Evolutionary conservation across 2,888 invertebrate genomes (phyloP).

Genomic region (Selenia dentaria): DNA sequence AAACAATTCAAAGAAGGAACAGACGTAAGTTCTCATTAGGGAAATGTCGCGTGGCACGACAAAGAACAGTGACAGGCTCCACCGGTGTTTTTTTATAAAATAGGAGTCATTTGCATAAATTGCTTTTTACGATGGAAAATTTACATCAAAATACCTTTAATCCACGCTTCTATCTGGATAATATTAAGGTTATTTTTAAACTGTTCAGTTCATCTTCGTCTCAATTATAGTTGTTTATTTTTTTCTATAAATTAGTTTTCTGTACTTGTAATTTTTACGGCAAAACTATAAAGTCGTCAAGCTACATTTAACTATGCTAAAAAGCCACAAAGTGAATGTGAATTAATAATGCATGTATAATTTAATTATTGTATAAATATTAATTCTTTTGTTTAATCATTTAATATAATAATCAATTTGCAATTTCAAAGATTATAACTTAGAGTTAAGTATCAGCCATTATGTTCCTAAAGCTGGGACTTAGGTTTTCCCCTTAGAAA

Average conservation of each 20-base stretch:
- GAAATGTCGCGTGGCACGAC: constrained; percentile 27
- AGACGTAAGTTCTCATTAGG: constrained; percentile 24
- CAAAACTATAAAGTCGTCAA: no score
- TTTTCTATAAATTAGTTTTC: constrained; percentile 2
- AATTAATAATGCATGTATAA: no score
- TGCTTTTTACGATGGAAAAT: constrained; percentile 29
- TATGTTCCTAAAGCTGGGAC: no score
- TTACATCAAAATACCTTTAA: constrained; percentile 28
- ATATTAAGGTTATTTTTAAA: constrained; percentile 13
- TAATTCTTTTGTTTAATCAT: no score
- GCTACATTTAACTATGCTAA: no score
- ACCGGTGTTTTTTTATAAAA: constrained; percentile 30
- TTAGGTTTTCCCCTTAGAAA: no score
- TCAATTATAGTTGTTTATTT: background rate
- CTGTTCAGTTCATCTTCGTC: constrained; percentile 16
- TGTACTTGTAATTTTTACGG: no score
- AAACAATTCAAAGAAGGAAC: constrained; percentile 8
- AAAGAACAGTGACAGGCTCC: constrained; percentile 17
- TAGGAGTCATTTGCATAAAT: constrained; percentile 28
- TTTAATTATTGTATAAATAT: no score
- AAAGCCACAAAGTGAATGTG: no score
- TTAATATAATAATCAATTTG: no score
- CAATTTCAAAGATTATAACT: no score
- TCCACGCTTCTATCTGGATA: constrained; percentile 11
- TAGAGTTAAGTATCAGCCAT: no score